Conservation (phyloP, 2,888 invertebrate species). For the Desoria tigrina region DNA sequence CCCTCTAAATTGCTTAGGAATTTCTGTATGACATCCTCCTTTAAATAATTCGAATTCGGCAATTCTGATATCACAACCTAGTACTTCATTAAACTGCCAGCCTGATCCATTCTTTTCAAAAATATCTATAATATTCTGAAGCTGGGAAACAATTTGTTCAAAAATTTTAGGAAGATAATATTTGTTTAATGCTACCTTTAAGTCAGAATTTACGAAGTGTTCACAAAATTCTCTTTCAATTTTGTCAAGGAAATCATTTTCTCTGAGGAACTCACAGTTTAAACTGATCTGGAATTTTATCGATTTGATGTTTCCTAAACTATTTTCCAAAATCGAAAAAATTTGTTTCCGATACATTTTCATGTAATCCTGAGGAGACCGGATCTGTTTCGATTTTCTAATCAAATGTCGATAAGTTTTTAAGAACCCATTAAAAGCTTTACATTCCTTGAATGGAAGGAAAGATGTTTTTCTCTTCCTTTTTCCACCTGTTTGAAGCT, state of each 20-base stretch:
- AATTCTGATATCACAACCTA: constrained; percentile 6
- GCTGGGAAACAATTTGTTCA: not conserved
- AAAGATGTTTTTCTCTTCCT: too few species aligned
- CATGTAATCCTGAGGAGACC: not conserved
- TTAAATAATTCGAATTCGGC: not conserved
- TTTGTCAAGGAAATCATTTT: not conserved
- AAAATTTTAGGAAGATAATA: not conserved
- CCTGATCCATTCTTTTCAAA: constrained; percentile 10
- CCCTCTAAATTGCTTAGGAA: too few species aligned
- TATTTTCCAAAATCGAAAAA: not conserved
- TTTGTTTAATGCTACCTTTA: not conserved
- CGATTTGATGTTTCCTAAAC: not conserved
- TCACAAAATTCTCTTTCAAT: not conserved
- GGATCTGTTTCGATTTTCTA: too few species aligned
- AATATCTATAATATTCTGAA: not conserved
- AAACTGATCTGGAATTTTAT: constrained; percentile 1
- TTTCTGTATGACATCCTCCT: too few species aligned
- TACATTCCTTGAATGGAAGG: not conserved
- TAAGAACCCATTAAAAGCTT: constrained; percentile 7
- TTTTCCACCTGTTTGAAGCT: too few species aligned
- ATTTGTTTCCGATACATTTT: not conserved
- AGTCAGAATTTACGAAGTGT: not conserved
- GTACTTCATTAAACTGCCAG: not conserved
- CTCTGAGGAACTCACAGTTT: not conserved
- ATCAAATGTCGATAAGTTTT: constrained; percentile 6